These are phyloP conservation scores for Notothenia rossii DNA, from an alignment of 2,113 vertebrate species.

Conservation along the genomic window DNA sequence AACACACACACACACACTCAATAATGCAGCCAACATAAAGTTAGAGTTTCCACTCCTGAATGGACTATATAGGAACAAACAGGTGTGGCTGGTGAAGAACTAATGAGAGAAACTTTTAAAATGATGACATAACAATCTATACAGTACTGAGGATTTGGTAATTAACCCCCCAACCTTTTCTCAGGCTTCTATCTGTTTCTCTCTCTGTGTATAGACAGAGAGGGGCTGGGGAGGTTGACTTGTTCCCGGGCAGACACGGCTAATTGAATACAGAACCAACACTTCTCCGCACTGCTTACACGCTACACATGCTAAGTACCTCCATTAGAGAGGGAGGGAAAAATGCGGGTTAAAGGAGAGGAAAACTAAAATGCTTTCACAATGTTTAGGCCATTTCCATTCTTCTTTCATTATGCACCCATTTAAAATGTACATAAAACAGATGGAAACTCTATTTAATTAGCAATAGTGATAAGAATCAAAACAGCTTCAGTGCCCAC, in stretches of 20 bases:
- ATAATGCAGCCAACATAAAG: background rate
- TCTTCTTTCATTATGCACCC: constrained; percentile 10
- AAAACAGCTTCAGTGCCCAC: background rate
- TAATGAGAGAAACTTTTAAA: constrained; percentile 29
- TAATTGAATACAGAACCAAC: constrained; percentile 81
- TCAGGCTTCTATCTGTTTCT: constrained; percentile 2
- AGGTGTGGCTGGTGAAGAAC: constrained; percentile 14
- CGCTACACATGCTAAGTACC: constrained; percentile 76
- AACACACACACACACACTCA: background rate
- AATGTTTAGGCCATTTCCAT: background rate
- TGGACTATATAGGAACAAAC: constrained; percentile 6
- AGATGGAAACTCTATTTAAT: background rate
- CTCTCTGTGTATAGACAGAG: constrained; percentile 25
- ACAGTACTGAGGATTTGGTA: constrained; percentile 30
- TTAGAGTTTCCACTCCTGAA: constrained; percentile 5
- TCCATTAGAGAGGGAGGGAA: constrained; percentile 45
- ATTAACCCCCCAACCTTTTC: constrained; percentile 49
- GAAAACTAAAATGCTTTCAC: constrained; percentile 31
- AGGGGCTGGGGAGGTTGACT: constrained; percentile 44
- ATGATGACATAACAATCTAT: constrained; percentile 33
- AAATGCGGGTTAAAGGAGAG: constrained; percentile 18
- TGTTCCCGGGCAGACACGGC: constrained; percentile 62
- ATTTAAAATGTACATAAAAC: constrained; percentile 2
- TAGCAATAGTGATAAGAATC: background rate
- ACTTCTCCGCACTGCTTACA: constrained; percentile 75